Evolutionary conservation across 2,797 vertebrate genomes (phyloP).

Genomic region (Mareca penelope): DNA sequence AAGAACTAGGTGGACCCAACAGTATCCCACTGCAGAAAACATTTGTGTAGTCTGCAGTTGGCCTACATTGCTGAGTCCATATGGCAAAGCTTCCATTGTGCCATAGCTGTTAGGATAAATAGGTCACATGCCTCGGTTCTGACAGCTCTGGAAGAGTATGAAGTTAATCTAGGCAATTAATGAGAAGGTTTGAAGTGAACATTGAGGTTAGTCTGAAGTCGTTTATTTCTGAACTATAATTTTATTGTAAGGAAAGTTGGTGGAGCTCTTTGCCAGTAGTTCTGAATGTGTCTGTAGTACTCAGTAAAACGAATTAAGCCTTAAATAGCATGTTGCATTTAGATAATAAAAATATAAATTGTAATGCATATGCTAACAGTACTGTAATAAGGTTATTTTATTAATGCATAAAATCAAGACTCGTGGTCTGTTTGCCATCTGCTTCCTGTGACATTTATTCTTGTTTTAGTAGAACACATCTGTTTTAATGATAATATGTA

Average conservation of each 20-base stretch:
- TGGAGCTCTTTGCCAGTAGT: background rate
- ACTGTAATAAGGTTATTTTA: background rate
- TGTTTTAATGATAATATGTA: constrained; percentile 10
- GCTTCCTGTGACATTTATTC: background rate
- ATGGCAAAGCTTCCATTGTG: background rate
- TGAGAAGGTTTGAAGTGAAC: background rate
- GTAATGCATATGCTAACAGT: background rate
- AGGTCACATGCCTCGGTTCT: background rate
- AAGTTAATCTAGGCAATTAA: background rate
- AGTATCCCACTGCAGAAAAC: background rate
- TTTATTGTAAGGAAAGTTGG: background rate
- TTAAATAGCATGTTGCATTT: background rate
- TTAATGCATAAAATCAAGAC: background rate
- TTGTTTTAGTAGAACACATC: background rate
- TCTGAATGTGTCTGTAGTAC: background rate
- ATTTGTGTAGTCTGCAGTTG: background rate
- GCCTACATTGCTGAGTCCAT: background rate
- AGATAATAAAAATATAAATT: background rate
- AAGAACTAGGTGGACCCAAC: background rate
- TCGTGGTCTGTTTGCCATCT: background rate
- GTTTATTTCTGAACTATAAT: background rate
- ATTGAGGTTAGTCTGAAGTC: background rate
- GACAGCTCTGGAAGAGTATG: background rate
- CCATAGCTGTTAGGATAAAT: background rate
- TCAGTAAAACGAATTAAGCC: background rate